Evolutionary conservation across 2,888 invertebrate genomes (phyloP).

Genomic region (Melipona bicolor): DNA sequence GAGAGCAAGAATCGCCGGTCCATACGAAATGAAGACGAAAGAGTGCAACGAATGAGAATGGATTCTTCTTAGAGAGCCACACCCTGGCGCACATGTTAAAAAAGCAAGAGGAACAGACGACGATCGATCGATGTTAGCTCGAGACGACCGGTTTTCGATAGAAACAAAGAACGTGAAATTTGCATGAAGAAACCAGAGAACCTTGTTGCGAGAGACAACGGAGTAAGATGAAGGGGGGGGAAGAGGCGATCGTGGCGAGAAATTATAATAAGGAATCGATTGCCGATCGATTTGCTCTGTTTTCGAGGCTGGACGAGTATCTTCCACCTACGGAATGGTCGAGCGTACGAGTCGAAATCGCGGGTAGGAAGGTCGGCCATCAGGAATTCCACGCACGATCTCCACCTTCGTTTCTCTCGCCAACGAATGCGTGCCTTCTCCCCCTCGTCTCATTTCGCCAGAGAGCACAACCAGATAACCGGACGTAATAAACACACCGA

Average conservation of each 20-base stretch:
- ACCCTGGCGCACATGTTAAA: slow-evolving; percentile 41
- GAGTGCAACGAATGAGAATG: slow-evolving; percentile 3
- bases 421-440: slow-evolving; percentile 41
- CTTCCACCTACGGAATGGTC: slow-evolving; percentile 18
- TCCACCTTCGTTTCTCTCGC: slow-evolving; percentile 9
- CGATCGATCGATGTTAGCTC: slow-evolving; percentile 24
- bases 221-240: not conserved
- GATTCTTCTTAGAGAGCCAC: slow-evolving; percentile 30
- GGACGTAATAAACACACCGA: slow-evolving; percentile 78
- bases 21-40: not conserved
- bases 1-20: slow-evolving; percentile 10
- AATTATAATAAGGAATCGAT: slow-evolving; percentile 54
- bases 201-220: not conserved
- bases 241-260: not conserved
- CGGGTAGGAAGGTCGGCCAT: slow-evolving; percentile 65
- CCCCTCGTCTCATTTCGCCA: slow-evolving; percentile 5
- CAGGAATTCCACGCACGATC: slow-evolving; percentile 72
- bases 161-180: slow-evolving; percentile 28
- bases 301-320: not conserved
- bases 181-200: not conserved
- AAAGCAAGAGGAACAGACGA: slow-evolving; percentile 13
- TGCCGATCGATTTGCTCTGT: slow-evolving; percentile 29
- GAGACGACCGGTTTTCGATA: not conserved
- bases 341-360: slow-evolving; percentile 11
- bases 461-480: slow-evolving; percentile 73